Percentiles rank a stretch among this genome's conserved stretches.
Evolutionary conservation across 2,888 invertebrate species (phyloP).

Genomic region (Perdita meconis): DNA sequence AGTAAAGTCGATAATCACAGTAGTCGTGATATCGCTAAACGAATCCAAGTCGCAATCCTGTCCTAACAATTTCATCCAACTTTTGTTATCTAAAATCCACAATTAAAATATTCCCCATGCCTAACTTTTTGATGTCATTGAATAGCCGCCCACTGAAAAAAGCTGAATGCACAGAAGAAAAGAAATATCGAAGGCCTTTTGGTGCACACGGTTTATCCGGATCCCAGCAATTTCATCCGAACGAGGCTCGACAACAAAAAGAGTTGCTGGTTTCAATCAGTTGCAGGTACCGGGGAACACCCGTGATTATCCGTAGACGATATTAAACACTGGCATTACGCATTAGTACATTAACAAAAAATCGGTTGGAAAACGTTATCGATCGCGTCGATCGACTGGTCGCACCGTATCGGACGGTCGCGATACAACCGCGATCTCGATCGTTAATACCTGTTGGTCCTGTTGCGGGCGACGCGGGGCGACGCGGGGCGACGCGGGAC

Average conservation of each 20-base stretch:
- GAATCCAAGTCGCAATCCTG: too few relatives aligned
- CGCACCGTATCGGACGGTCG: constrained; percentile 43
- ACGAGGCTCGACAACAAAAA: constrained; percentile 6
- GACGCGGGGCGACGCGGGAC: background rate
- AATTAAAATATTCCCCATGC: too few relatives aligned
- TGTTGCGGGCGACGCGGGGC: too few relatives aligned
- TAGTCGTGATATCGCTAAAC: too few relatives aligned
- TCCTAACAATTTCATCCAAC: too few relatives aligned
- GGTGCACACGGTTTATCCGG: background rate
- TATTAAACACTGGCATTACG: constrained; percentile 58
- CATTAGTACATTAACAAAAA: constrained; percentile 51
- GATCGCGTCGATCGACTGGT: constrained; percentile 36
- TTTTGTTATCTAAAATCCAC: too few relatives aligned
- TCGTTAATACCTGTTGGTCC: constrained; percentile 43
- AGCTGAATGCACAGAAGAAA: background rate
- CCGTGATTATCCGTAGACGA: constrained; percentile 37
- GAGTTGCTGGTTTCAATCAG: constrained; percentile 42
- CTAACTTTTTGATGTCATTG: too few relatives aligned
- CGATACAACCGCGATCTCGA: constrained; percentile 20
- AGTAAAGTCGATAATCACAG: too few relatives aligned
- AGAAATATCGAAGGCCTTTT: background rate
- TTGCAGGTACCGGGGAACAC: constrained; percentile 46
- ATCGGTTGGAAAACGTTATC: constrained; percentile 38
- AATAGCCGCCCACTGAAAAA: background rate
- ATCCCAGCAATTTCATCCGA: constrained; percentile 13